A percentile compares a stretch with the other conserved stretches of the same genome.
Evolutionary conservation across 1,140 invertebrate species (phyloP).

Genomic region (Bombyx mandarina): DNA sequence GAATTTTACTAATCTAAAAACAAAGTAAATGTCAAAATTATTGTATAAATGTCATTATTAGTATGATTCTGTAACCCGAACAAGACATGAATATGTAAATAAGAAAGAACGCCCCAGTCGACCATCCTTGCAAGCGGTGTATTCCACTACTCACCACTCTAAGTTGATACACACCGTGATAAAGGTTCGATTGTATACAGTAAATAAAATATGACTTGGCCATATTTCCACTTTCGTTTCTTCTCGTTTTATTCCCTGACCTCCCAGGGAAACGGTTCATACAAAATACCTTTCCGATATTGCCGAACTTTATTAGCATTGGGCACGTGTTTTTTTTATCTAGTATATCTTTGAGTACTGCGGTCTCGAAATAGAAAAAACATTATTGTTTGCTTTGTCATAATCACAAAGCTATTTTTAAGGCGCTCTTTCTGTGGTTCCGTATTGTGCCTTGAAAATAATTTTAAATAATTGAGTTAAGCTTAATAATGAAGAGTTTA

Average conservation of each 20-base stretch:
- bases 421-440: neutral
- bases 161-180: constrained; percentile 65
- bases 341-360: constrained; percentile 53
- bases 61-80: too few relatives aligned
- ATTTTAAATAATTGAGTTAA: too few relatives aligned
- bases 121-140: constrained; percentile 36
- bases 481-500: too few relatives aligned
- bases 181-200: constrained; percentile 70
- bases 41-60: too few relatives aligned
- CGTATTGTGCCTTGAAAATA: too few relatives aligned
- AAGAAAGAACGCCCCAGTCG: constrained; percentile 19
- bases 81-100: constrained; percentile 25
- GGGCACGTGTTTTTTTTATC: constrained; percentile 59
- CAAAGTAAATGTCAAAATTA: too few relatives aligned
- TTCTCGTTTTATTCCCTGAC: constrained; percentile 59
- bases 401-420: constrained; percentile 1
- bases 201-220: constrained; percentile 71
- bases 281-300: constrained; percentile 67
- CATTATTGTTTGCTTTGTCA: neutral
- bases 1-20: too few relatives aligned
- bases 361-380: constrained; percentile 11
- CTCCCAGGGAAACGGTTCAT: constrained; percentile 57
- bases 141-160: constrained; percentile 45
- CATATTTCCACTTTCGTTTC: constrained; percentile 67
- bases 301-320: constrained; percentile 64